Evolutionary conservation across 1,140 invertebrate genomes (phyloP), one percentile per base, ranked within the genome.

Genomic region (Phocides pigmalion): DNA sequence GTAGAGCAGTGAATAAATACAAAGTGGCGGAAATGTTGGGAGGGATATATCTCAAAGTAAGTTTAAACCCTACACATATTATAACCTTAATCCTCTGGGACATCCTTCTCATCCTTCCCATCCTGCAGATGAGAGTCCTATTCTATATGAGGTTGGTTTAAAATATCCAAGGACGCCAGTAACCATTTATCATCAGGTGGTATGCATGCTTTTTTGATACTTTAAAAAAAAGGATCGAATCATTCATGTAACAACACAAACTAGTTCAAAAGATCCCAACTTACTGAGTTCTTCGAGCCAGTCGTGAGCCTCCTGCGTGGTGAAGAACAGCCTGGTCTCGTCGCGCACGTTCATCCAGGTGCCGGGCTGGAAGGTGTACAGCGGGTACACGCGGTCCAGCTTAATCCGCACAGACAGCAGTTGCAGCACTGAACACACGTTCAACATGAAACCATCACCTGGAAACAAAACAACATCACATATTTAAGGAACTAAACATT

Each of bases 381-480:
- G 91, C 0, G 94, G 93, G 85, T 98, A 97, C 39, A 99, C 94
- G 63, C 96, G 95, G 68, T 97, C 95, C 44, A 97, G 77, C 86
- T 96, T 96, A 19, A 97, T 96, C 91, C 97, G 97, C 0, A 97
- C 93, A 0, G 97, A 95, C 0, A 99, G 87, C 82, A 96, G 94
- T 87, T 99, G 98, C 49, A 99, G 86, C 9, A 99, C 96, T 41
- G 96, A 96, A 59, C 99, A 93, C 3, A 99, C 87, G 92, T 99
- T 99, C 25, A 99, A 87, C 95, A 99, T 98, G 80, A 98, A 98
- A 0, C 98, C 98, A 90, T 99, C 98, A 8, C 96, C 91, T 92
- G 79, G 0, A 70, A 64, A 62, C 1, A 32, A 32, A 32, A 1
- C 9, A n/a, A 32, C 5, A 22, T 22, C 20, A 22, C 20, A 2